These are phyloP conservation scores for Cacatua alba DNA, from an alignment of 2,113 vertebrate genomes.

Conservation along the genomic window DNA sequence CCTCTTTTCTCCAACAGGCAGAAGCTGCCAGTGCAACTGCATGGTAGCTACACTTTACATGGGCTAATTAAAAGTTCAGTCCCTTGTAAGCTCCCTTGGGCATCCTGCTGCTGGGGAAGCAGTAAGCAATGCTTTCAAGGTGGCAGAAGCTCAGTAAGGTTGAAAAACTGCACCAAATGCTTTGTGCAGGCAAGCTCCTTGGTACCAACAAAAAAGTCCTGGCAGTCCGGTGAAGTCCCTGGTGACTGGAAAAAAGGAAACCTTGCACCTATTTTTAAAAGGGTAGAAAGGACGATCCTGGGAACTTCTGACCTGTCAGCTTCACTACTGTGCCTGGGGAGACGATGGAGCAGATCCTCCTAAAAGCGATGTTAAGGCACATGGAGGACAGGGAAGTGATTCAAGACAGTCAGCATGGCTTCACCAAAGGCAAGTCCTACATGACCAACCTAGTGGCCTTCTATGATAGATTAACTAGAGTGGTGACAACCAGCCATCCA, in stretches of 20 bases:
- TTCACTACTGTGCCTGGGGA: background rate
- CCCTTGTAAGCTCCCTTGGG: background rate
- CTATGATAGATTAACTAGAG: background rate
- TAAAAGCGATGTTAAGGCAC: background rate
- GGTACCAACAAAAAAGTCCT: background rate
- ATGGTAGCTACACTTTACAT: background rate
- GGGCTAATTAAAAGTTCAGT: background rate
- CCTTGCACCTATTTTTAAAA: background rate
- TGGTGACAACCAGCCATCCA: background rate
- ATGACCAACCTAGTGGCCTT: background rate
- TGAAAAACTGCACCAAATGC: background rate
- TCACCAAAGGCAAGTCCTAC: background rate
- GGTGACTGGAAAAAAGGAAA: background rate
- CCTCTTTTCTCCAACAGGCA: background rate
- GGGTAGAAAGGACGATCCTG: background rate
- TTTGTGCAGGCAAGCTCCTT: background rate
- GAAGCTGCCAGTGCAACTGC: rapidly evolving
- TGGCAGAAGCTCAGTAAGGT: background rate
- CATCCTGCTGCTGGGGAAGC: background rate
- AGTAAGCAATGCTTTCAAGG: background rate
- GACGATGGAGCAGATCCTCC: background rate
- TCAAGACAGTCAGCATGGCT: background rate
- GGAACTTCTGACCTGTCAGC: background rate
- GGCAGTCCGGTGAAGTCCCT: background rate
- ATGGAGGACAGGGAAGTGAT: background rate